Conservation (phyloP, 2,113 vertebrate genomes). For the Catharus minimus region DNA sequence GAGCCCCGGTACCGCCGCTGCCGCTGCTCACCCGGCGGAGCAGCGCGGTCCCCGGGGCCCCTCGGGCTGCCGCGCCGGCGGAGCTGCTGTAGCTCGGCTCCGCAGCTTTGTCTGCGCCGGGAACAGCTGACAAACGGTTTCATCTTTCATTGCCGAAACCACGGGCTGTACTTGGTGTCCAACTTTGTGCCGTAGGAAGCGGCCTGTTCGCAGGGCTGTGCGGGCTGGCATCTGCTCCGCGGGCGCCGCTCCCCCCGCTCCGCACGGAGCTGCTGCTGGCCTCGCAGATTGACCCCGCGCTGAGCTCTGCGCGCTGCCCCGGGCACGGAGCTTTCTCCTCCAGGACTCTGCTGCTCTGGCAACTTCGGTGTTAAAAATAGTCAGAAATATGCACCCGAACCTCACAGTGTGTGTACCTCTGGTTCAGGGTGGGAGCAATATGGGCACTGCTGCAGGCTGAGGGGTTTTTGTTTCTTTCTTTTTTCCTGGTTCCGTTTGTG, state of each 20-base stretch:
- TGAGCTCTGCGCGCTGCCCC: not conserved
- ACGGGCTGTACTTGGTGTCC: not conserved
- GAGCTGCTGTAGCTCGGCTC: not conserved
- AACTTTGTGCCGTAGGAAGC: not conserved
- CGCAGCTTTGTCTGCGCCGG: not conserved
- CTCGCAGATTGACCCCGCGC: not conserved
- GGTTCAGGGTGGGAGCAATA: not conserved
- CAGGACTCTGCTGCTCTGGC: not conserved
- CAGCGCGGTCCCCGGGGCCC: not conserved
- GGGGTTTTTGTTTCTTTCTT: not conserved
- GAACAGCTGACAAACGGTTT: conserved; percentile 6
- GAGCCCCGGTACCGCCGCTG: not conserved
- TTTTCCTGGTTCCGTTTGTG: not conserved
- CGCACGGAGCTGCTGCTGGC: not conserved
- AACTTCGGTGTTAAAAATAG: conserved; percentile 9
- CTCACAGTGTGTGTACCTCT: not conserved
- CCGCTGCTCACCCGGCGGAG: fast-evolving
- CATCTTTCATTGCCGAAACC: not conserved
- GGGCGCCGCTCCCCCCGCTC: not conserved
- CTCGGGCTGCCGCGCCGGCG: not conserved
- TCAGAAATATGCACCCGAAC: not conserved
- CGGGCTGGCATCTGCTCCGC: not conserved
- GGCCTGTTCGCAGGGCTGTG: not conserved
- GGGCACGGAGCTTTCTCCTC: not conserved
- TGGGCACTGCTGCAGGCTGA: not conserved